A percentile compares a stretch with the other conserved stretches of the same genome.
These are phyloP conservation scores for Pristionchus mayeri DNA, from an alignment of 2,888 invertebrate species.

Conservation along the genomic window DNA sequence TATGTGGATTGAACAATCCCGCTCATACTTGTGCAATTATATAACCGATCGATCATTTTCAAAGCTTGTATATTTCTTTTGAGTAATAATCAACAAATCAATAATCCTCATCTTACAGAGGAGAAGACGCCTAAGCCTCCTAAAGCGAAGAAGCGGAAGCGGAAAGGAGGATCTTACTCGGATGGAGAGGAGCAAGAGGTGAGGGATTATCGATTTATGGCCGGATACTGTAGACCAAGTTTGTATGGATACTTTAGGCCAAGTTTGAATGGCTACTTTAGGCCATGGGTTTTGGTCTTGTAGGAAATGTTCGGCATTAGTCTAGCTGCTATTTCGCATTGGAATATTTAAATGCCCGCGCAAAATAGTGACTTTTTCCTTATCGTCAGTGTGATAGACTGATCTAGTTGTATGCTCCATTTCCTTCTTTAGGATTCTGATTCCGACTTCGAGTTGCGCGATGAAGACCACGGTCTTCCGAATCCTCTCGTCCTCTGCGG, in stretches of 20 bases:
- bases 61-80: too few species aligned
- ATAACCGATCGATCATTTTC: neutral
- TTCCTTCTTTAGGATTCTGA: constrained; percentile 38
- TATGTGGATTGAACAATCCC: too few species aligned
- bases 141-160: neutral
- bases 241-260: neutral
- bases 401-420: too few species aligned
- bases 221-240: too few species aligned
- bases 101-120: neutral
- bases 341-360: too few species aligned
- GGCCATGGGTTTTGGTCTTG: neutral
- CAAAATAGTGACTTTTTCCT: too few species aligned
- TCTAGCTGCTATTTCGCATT: neutral
- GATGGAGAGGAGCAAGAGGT: neutral
- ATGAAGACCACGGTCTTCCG: constrained; percentile 12
- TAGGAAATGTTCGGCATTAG: neutral
- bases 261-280: neutral
- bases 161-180: neutral
- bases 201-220: neutral
- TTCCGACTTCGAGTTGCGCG: neutral
- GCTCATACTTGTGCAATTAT: neutral
- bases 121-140: constrained; percentile 4
- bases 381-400: too few species aligned
- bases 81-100: too few species aligned
- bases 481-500: constrained; percentile 25